phyloP scores from a whole-genome alignment of 2,888 invertebrate species.

The Cheilosia impressa region DNA sequence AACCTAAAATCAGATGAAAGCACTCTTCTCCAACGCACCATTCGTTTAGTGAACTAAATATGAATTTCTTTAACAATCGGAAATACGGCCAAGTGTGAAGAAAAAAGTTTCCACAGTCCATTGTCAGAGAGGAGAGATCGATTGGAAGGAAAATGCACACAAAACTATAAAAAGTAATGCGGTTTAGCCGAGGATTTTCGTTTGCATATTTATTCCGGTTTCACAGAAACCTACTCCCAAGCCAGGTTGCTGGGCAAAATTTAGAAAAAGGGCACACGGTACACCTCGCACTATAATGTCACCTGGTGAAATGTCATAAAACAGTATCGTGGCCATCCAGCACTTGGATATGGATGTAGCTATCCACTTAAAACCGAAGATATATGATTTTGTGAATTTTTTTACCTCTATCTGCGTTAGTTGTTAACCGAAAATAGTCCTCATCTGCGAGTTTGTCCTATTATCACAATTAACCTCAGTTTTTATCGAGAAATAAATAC shows the following conservation, averaged over 20 bases:
- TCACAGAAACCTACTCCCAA: background rate
- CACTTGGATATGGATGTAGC: background rate
- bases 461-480: background rate
- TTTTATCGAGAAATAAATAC: background rate
- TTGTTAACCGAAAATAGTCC: constrained; percentile 2
- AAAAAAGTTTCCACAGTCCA: constrained; percentile 11
- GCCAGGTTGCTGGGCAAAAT: constrained; percentile 10
- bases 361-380: background rate
- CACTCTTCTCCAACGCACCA: constrained; percentile 5
- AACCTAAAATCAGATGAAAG: constrained; percentile 12
- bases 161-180: background rate
- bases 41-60: constrained; percentile 1
- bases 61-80: background rate
- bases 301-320: background rate
- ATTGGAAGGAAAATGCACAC: background rate
- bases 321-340: background rate
- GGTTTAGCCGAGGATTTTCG: background rate
- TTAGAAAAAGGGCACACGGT: background rate
- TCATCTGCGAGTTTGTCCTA: constrained; percentile 13
- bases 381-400: background rate
- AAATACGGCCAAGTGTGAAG: background rate
- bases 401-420: constrained; percentile 3
- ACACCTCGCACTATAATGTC: constrained; percentile 2
- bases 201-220: background rate
- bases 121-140: constrained; percentile 32